Conservation (phyloP, 1,140 invertebrate species). For the Drosophila kohkoa region DNA sequence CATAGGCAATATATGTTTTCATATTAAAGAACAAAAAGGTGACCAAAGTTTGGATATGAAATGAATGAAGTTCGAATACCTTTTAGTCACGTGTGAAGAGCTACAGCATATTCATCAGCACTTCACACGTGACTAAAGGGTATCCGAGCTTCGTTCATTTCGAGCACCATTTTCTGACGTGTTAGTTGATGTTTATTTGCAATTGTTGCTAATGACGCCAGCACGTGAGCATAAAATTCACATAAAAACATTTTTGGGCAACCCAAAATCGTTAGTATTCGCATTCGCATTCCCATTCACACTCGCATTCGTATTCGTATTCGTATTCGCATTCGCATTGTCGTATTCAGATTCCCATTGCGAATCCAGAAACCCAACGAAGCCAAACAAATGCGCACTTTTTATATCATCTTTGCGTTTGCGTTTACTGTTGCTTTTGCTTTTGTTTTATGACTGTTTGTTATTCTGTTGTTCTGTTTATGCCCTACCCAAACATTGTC, state of each 20-base stretch:
- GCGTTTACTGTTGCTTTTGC: conserved; percentile 36
- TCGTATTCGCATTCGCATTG: conserved; percentile 1
- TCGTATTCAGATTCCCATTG: not conserved
- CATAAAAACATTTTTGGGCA: conserved; percentile 55
- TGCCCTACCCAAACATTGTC: conserved; percentile 73
- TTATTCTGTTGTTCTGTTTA: conserved; percentile 54
- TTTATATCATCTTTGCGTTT: conserved; percentile 55
- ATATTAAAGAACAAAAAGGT: no score
- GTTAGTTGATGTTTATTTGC: conserved; percentile 9
- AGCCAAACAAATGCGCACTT: conserved; percentile 65
- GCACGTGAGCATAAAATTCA: conserved; percentile 76
- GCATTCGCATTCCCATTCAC: not conserved
- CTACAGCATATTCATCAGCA: no score
- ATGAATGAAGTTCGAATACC: no score
- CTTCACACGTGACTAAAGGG: not conserved
- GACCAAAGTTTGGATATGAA: no score
- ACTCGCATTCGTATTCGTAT: not conserved
- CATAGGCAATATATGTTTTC: no score
- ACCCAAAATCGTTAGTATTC: conserved; percentile 1
- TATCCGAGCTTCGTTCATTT: not conserved
- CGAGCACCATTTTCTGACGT: not conserved
- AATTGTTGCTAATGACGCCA: conserved; percentile 48
- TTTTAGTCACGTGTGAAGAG: no score
- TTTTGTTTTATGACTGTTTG: conserved; percentile 61
- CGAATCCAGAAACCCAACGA: conserved; percentile 27